Evolutionary conservation across 2,797 vertebrate species (phyloP), one percentile per base, ranked within the genome.

Genomic region (Selene dorsalis): DNA sequence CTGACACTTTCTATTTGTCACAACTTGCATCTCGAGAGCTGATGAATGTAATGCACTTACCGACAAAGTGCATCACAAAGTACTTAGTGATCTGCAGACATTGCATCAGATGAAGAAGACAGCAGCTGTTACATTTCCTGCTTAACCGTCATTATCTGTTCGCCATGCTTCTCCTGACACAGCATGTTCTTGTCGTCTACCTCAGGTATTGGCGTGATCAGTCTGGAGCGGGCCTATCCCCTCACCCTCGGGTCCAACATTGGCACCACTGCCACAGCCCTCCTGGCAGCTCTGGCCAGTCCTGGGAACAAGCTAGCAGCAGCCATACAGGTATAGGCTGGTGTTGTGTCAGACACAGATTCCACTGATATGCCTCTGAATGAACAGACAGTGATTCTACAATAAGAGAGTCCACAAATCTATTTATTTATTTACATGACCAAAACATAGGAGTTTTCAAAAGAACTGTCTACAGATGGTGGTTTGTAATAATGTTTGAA

Each of bases 161-260:
- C 11, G 22, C n/a, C 6, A 52, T 16, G 13, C 20, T 70, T 62
- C 47, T 10, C 47, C 9, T 57, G 48, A 66, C 17, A 3, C 32
- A n/a, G 28, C 22, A 12, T 73, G 24, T 41, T 61, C 35, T 67
- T 77, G 41, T 68, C 6, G 0, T 74, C 70, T 67, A 17, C 18
- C 62, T 52, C 77, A 95, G 94, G 95, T 20, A 89, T 96, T 13
- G 95, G 95, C 1, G 93, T 96, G 72, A 95, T 96, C 87, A 94
- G 92, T 77, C 86, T 96, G 75, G 94, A 95, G 77, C 82, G 95
- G n/a, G 95, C 94, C 48, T 95, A 95, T 60, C 95, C 95, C 28
- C 87, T 96, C 78, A 96, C 94, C 9, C 75, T 95, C 3, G 95
- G 95, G 24, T 94, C 95, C 81, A 95, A 96, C 89, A 94, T 95